Evolutionary conservation across 37 sponge, comb jelly and placozoan genomes (phyloP).

Genomic region (Cliona cf. orientalis): DNA sequence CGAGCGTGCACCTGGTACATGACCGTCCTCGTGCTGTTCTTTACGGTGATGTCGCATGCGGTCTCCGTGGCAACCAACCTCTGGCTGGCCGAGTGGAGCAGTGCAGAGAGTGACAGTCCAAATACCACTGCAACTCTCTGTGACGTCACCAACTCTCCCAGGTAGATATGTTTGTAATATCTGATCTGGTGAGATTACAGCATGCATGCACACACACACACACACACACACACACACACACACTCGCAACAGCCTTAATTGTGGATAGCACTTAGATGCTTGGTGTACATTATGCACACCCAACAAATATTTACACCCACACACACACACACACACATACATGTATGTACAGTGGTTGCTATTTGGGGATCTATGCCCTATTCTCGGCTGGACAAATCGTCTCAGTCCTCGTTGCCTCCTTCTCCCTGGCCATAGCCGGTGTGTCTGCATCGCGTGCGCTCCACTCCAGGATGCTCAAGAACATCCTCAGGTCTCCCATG

Average conservation of each 20-base stretch:
- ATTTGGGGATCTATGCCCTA: slow-evolving; percentile 81
- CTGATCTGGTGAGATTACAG: no score
- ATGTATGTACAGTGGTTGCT: slow-evolving; percentile 13
- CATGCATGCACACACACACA: no score
- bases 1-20: slow-evolving; percentile 57
- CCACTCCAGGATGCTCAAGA: slow-evolving; percentile 67
- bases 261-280: no score
- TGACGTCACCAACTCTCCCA: neutral
- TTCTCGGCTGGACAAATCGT: slow-evolving; percentile 76
- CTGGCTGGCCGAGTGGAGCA: slow-evolving; percentile 94
- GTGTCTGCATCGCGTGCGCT: slow-evolving; percentile 67
- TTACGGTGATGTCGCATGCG: slow-evolving; percentile 43
- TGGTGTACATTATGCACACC: no score
- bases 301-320: no score
- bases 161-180: no score
- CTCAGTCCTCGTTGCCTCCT: slow-evolving; percentile 47
- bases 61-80: slow-evolving; percentile 73
- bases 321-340: neutral
- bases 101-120: slow-evolving; percentile 16
- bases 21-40: slow-evolving; percentile 39
- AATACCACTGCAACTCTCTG: slow-evolving; percentile 15
- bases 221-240: no score
- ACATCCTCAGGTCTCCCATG: slow-evolving; percentile 89
- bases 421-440: slow-evolving; percentile 72
- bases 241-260: no score